Percentiles rank a stretch among this genome's conserved stretches.
Evolutionary conservation across 2,888 invertebrate genomes (phyloP).

Genomic region (Cantharis rustica): DNA sequence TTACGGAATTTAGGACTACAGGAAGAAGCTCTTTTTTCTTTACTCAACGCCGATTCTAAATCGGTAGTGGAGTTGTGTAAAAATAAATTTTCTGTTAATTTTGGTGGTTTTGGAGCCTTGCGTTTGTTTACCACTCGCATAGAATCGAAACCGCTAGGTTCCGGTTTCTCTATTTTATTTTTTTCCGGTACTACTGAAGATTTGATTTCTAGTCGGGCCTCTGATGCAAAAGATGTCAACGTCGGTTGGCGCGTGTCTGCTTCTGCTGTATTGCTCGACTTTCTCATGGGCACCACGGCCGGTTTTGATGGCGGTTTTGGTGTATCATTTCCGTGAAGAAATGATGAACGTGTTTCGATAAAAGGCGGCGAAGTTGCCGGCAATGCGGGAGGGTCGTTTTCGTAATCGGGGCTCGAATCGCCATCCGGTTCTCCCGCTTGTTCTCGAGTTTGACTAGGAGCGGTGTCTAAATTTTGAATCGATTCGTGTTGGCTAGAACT

Average conservation of each 20-base stretch:
- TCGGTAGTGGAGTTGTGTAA: constrained; percentile 63
- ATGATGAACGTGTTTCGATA: constrained; percentile 65
- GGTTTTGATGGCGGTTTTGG: constrained; percentile 78
- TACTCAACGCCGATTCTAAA: constrained; percentile 61
- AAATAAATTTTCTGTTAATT: constrained; percentile 59
- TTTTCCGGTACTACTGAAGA: constrained; percentile 36
- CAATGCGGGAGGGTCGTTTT: constrained; percentile 69
- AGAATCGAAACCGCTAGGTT: constrained; percentile 60
- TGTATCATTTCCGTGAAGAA: constrained; percentile 72
- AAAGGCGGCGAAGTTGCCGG: constrained; percentile 72
- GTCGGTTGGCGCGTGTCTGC: constrained; percentile 36
- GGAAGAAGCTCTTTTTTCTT: constrained; percentile 72
- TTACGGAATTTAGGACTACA: constrained; percentile 66
- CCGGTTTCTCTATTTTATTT: constrained; percentile 62
- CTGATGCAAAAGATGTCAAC: constrained; percentile 43
- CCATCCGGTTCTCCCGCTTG: constrained; percentile 86
- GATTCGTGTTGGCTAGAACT: not conserved
- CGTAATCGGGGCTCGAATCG: constrained; percentile 80
- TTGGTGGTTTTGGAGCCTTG: constrained; percentile 78
- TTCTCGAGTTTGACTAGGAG: constrained; percentile 65
- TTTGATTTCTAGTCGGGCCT: constrained; percentile 18
- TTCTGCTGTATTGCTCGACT: constrained; percentile 35
- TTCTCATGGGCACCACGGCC: constrained; percentile 48
- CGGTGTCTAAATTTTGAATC: not conserved
- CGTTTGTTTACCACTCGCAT: constrained; percentile 64